phyloP scores from a whole-genome alignment of 1,140 invertebrate species.

The Phthorimaea operculella region DNA sequence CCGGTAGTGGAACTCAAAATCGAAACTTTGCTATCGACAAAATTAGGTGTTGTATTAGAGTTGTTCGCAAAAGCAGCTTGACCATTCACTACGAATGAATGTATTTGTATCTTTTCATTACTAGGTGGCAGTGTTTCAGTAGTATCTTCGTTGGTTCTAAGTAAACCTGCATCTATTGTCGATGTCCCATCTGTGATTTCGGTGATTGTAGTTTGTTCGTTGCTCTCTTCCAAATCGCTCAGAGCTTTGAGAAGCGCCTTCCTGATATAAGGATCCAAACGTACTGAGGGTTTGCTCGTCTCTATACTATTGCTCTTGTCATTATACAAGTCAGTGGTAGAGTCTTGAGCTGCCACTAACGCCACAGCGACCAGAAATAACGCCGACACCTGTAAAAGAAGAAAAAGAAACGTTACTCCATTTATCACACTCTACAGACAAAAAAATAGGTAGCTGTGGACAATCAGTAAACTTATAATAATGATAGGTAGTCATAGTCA shows the following conservation, averaged over 20 bases:
- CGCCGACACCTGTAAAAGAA: constrained; percentile 39
- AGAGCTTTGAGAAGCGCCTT: constrained; percentile 77
- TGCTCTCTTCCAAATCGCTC: constrained; percentile 72
- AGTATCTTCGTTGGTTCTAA: constrained; percentile 30
- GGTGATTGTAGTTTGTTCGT: constrained; percentile 38
- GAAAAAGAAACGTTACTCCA: constrained; percentile 14
- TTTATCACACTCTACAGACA: background rate
- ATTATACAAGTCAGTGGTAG: constrained; percentile 44
- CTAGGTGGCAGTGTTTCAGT: constrained; percentile 22
- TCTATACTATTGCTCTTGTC: constrained; percentile 58
- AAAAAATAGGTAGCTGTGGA: background rate
- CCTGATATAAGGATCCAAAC: constrained; percentile 75
- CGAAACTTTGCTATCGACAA: constrained; percentile 54
- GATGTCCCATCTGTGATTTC: constrained; percentile 30
- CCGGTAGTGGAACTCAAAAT: constrained; percentile 54
- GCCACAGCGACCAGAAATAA: constrained; percentile 28
- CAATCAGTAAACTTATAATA: background rate
- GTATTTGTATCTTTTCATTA: constrained; percentile 48
- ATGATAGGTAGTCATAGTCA: background rate
- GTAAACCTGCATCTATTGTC: constrained; percentile 34
- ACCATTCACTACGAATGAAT: constrained; percentile 62
- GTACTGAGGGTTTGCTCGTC: constrained; percentile 63
- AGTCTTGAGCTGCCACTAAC: constrained; percentile 41
- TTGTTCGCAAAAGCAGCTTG: constrained; percentile 54
- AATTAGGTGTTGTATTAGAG: constrained; percentile 33